Evolutionary conservation across 23 tunicate genomes (phyloP).

Genomic region (Trididemnum clinides): DNA sequence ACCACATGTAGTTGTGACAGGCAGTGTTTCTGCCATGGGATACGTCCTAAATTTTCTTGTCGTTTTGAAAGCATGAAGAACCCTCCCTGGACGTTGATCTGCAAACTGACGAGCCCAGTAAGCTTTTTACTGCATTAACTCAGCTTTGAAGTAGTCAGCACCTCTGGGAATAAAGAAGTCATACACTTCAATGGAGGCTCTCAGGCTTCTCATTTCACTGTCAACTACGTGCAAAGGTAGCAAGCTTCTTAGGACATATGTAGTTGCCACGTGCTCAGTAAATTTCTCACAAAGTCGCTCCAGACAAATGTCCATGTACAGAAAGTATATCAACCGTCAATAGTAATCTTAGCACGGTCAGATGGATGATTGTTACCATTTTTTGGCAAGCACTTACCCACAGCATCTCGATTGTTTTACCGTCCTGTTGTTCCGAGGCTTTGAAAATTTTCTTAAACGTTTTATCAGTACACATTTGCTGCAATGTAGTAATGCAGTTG

Average conservation of each 20-base stretch:
- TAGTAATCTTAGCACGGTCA: not conserved
- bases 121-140: too few relatives aligned
- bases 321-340: too few relatives aligned
- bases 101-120: too few relatives aligned
- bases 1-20: too few relatives aligned
- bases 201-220: not conserved
- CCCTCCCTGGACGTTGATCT: not conserved
- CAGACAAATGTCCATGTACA: not conserved
- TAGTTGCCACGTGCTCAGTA: too few relatives aligned
- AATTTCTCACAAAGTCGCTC: not conserved
- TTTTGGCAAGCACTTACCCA: not conserved
- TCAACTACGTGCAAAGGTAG: not conserved
- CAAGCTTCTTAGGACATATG: not conserved
- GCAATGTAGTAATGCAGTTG: not conserved
- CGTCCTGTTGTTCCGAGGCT: too few relatives aligned
- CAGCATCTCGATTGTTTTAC: not conserved
- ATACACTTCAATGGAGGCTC: not conserved
- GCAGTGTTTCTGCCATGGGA: too few relatives aligned
- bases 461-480: not conserved
- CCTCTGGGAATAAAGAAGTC: not conserved
- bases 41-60: too few relatives aligned
- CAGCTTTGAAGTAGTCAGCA: too few relatives aligned
- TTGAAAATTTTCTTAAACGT: too few relatives aligned
- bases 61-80: not conserved
- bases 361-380: not conserved